Conservation (phyloP, 1,140 invertebrate genomes). For the Ostrea denselamellosa region DNA sequence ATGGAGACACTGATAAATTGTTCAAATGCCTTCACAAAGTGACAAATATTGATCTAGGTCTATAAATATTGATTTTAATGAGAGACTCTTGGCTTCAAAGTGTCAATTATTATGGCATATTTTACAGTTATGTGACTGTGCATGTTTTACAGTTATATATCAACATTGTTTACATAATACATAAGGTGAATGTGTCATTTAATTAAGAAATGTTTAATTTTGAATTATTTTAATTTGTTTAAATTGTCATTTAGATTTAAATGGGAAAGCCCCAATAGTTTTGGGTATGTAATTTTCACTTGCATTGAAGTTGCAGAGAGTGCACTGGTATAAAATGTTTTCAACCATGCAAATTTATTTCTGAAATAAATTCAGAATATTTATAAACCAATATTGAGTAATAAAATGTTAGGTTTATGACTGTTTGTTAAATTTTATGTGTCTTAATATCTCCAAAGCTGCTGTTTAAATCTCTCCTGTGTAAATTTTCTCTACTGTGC, state of each 20-base stretch:
- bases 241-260: neutral
- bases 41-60: neutral
- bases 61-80: slow-evolving; percentile 37
- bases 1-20: neutral
- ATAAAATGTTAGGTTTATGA: slow-evolving; percentile 33
- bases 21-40: slow-evolving; percentile 25
- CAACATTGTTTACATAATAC: neutral
- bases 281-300: neutral
- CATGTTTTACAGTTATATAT: neutral
- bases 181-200: neutral
- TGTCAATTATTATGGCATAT: slow-evolving; percentile 6
- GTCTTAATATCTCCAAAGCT: slow-evolving; percentile 16
- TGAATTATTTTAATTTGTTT: slow-evolving; percentile 15
- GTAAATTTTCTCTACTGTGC: neutral
- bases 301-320: neutral
- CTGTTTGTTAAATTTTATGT: slow-evolving; percentile 31
- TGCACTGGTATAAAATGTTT: neutral
- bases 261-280: neutral
- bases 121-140: neutral
- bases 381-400: slow-evolving; percentile 31
- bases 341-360: slow-evolving; percentile 9
- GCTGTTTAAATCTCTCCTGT: neutral
- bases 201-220: neutral
- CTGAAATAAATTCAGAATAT: neutral
- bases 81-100: neutral